Percentiles rank a stretch among this genome's conserved stretches.
These are phyloP conservation scores for Beris chalybata DNA, from an alignment of 2,888 invertebrate species.

Conservation along the genomic window DNA sequence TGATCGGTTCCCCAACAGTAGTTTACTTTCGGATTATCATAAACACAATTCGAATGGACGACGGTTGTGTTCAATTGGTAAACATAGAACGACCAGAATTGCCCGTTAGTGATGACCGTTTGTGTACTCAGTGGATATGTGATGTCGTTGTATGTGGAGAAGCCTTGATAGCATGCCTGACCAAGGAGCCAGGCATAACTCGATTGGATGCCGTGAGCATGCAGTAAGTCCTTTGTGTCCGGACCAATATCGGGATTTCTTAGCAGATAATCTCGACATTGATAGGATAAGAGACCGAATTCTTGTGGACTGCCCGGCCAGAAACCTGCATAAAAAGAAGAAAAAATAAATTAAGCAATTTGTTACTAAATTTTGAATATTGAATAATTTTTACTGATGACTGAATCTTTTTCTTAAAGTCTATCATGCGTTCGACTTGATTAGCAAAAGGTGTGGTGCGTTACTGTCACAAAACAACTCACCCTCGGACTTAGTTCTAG, in stretches of 20 bases:
- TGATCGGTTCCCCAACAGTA: conserved; percentile 77
- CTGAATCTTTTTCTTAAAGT: too few species aligned
- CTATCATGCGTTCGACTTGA: too few species aligned
- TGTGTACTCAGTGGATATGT: conserved; percentile 91
- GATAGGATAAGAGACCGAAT: conserved; percentile 77
- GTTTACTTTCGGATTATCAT: conserved; percentile 72
- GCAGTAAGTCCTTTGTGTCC: conserved; percentile 66
- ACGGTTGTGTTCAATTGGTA: conserved; percentile 90
- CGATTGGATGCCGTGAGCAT: conserved; percentile 73
- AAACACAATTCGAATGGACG: conserved; percentile 65
- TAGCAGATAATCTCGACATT: conserved; percentile 66
- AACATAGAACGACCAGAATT: conserved; percentile 79
- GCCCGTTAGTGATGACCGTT: conserved; percentile 85
- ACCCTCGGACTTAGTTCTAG: too few species aligned
- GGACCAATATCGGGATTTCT: conserved; percentile 57
- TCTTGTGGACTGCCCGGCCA: conserved; percentile 81
- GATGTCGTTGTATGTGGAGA: conserved; percentile 85
- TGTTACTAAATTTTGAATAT: too few species aligned
- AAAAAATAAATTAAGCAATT: background rate
- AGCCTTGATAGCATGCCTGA: conserved; percentile 84
- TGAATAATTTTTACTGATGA: too few species aligned
- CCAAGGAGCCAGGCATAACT: conserved; percentile 80
- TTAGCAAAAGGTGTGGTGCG: too few species aligned
- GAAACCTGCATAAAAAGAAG: conserved; percentile 63
- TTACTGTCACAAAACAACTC: too few species aligned